Evolutionary conservation across 1,140 invertebrate genomes (phyloP), one percentile per base, ranked within the genome.

Genomic region (Scaptomyza montana): DNA sequence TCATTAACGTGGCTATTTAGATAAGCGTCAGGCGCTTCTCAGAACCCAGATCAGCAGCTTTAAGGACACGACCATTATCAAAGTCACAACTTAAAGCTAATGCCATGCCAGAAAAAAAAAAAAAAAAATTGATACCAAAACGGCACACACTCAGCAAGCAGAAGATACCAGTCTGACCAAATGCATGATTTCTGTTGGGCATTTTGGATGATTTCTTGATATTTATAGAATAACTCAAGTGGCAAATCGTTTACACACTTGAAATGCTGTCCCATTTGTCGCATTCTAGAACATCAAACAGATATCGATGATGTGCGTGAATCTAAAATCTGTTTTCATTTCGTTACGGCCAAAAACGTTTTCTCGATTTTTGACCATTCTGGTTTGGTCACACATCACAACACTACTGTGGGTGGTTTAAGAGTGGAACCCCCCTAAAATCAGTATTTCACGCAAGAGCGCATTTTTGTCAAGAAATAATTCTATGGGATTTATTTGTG

Each of bases 211-310:
- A 86, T 79, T 82, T 89, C 68, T 79, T 73, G 78, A 91, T 86
- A 82, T 90, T 86, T 86, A 89, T 76, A 89, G 71, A 89, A 75
- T 67, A 86, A 90, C 76, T 91, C 78, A 90, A 89, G 89, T 90
- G 89, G 85, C 80, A 91, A 89, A 91, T 91, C 89, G 89, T 85
- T 91, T 91, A 84, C 84, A 82, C 89, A 91, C 80, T 90, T 86
- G 64, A 81, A 90, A 81, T 78, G 82, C 72, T 79, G 76, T 70
- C 69, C 76, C 81, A 82, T 90, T 90, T 77, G 73, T 79, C 65
- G 82, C 77, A 89, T 74, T 87, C 56, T 68, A 65, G 64, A 64
- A 63, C 64, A 64, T 73, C 69, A 72, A 72, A 72, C 69, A 72
- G 55, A 72, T 67, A 67, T 51, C 53, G 71, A 74, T 41, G 50